Conservation (phyloP, 2,113 vertebrate species). For the Hoplias malabaricus region DNA sequence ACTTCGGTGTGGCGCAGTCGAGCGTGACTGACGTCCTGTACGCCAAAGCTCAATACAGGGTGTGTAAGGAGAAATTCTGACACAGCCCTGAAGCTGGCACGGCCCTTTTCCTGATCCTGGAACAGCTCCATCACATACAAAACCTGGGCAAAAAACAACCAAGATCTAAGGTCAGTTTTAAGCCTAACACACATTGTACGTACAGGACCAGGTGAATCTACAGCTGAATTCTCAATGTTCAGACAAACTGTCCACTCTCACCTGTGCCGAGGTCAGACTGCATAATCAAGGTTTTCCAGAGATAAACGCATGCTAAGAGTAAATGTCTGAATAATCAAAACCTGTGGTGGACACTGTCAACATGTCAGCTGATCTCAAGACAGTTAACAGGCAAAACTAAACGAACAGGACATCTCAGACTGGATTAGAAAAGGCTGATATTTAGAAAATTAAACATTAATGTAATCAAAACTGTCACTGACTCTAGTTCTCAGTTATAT, state of each 20-base stretch:
- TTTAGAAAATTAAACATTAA: neutral
- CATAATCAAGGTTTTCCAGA: too few relatives aligned
- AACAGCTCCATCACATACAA: constrained; percentile 96
- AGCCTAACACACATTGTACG: too few relatives aligned
- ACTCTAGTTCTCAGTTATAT: too few relatives aligned
- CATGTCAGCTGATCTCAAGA: too few relatives aligned
- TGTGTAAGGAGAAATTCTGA: constrained; percentile 98
- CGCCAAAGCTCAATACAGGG: constrained; percentile 94
- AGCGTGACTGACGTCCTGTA: constrained; percentile 86
- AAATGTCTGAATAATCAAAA: too few relatives aligned
- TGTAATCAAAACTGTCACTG: neutral
- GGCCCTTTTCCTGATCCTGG: constrained; percentile 92
- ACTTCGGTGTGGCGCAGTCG: constrained; percentile 88
- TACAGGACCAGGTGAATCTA: too few relatives aligned
- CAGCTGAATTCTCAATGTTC: too few relatives aligned
- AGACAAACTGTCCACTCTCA: too few relatives aligned
- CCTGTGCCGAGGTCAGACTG: too few relatives aligned
- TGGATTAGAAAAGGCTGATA: neutral
- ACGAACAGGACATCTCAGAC: too few relatives aligned
- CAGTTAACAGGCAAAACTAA: neutral
- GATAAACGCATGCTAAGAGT: too few relatives aligned
- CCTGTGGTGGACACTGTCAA: too few relatives aligned
- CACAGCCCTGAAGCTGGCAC: constrained; percentile 91
- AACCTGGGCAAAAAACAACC: constrained; percentile 72
- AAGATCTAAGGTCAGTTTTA: neutral